A percentile compares a stretch with the other conserved stretches of the same genome.
Conservation (phyloP, 2,113 vertebrate species). For the Onychostoma macrolepis region DNA sequence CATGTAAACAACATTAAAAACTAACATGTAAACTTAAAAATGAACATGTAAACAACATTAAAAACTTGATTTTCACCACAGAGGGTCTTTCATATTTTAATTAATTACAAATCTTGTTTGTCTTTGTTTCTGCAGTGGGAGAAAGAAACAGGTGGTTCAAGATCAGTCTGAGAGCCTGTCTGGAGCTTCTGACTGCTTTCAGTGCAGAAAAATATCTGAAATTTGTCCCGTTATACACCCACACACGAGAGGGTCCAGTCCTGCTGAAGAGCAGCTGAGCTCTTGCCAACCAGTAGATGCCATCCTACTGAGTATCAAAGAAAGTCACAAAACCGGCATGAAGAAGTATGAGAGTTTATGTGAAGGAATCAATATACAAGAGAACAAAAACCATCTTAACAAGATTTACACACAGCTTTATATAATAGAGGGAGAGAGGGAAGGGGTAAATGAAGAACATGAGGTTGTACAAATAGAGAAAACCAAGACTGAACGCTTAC, state of each 20-base stretch:
- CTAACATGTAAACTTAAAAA: too few species aligned
- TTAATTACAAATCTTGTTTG: not conserved
- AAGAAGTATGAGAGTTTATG: slow-evolving; percentile 17
- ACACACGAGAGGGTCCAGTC: not conserved
- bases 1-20: too few species aligned
- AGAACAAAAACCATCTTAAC: slow-evolving; percentile 9
- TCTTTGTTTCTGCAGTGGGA: slow-evolving; percentile 13
- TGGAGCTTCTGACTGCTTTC: not conserved
- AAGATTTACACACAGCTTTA: slow-evolving; percentile 32
- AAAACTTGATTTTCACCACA: too few species aligned
- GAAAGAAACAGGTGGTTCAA: not conserved
- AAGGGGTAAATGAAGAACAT: slow-evolving; percentile 36
- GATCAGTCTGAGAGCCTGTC: not conserved
- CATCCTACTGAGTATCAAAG: not conserved
- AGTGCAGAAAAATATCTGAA: not conserved
- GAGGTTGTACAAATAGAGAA: slow-evolving; percentile 23
- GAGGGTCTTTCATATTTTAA: not conserved
- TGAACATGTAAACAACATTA: too few species aligned
- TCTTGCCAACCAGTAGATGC: slow-evolving; percentile 1
- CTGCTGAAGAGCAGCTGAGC: not conserved
- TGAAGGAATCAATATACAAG: slow-evolving; percentile 11
- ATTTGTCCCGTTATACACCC: not conserved
- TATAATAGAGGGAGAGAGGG: slow-evolving; percentile 22
- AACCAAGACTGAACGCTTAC: slow-evolving; percentile 14
- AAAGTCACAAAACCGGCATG: slow-evolving; percentile 25